Conservation (phyloP, 2,113 vertebrate species). For the Uria aalge region DNA sequence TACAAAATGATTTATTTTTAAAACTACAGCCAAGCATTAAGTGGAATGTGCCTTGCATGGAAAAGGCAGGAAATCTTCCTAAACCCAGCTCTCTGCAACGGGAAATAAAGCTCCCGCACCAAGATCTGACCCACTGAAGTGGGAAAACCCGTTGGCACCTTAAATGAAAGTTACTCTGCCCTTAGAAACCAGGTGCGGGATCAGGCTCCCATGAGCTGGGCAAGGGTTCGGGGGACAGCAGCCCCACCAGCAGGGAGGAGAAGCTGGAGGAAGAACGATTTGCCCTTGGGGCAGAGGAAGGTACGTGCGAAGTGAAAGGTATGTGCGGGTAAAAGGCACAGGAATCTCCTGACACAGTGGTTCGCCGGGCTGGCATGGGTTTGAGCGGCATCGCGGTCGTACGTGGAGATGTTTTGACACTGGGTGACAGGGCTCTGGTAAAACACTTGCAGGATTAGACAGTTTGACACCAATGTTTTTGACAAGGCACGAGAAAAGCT, state of each 20-base stretch:
- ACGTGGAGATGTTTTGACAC: not conserved
- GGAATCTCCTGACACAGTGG: not conserved
- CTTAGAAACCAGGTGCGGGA: not conserved
- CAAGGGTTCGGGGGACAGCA: not conserved
- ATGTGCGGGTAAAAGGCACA: not conserved
- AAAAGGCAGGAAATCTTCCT: not conserved
- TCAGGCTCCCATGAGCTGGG: not conserved
- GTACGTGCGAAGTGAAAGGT: not conserved
- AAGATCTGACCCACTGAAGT: not conserved
- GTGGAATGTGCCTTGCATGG: not conserved
- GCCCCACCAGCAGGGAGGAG: not conserved
- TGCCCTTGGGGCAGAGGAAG: not conserved
- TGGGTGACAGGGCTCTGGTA: not conserved
- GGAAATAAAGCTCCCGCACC: not conserved
- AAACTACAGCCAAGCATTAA: not conserved
- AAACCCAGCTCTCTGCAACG: not conserved
- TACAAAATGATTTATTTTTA: not conserved
- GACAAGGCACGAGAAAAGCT: not conserved
- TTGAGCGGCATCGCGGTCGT: not conserved
- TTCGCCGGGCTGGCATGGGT: not conserved
- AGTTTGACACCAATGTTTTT: not conserved
- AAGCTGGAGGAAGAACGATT: not conserved
- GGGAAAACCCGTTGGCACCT: not conserved
- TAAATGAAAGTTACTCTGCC: not conserved
- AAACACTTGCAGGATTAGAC: not conserved